These are phyloP conservation scores for Trichomalopsis sarcophagae DNA, from an alignment of 1,140 invertebrate genomes.

Conservation along the genomic window DNA sequence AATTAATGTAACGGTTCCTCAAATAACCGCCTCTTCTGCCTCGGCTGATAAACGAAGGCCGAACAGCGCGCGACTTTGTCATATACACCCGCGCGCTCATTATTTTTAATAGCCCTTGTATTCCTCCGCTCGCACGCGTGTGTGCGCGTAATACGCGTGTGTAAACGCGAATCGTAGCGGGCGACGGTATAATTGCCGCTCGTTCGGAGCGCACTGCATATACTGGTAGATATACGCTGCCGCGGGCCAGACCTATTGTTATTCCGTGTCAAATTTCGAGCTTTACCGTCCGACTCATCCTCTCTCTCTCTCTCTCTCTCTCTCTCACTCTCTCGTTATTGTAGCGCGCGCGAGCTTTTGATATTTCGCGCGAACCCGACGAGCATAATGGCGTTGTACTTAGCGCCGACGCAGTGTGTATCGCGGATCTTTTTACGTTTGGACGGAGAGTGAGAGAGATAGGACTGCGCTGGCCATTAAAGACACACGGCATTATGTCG, in stretches of 20 bases:
- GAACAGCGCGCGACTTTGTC: too few relatives aligned
- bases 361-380: conserved; percentile 54
- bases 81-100: background rate
- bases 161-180: conserved; percentile 17
- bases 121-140: too few relatives aligned
- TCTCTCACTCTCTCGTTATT: conserved; percentile 8
- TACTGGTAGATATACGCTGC: too few relatives aligned
- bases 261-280: conserved; percentile 23
- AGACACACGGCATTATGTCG: conserved; percentile 49
- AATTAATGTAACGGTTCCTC: conserved; percentile 63
- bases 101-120: conserved; percentile 42
- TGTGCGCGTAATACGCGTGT: conserved; percentile 18
- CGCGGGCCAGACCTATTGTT: background rate
- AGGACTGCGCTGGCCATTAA: conserved; percentile 51
- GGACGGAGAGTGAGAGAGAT: background rate
- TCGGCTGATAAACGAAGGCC: conserved; percentile 54
- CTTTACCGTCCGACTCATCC: conserved; percentile 15
- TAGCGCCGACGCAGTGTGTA: conserved; percentile 51
- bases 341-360: conserved; percentile 49
- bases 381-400: conserved; percentile 59
- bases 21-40: conserved; percentile 51
- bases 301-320: background rate
- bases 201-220: background rate
- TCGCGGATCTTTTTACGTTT: conserved; percentile 49
- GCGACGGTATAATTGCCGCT: conserved; percentile 30